Evolutionary conservation across 2,888 invertebrate genomes (phyloP).

Genomic region (Brachyptera putata): DNA sequence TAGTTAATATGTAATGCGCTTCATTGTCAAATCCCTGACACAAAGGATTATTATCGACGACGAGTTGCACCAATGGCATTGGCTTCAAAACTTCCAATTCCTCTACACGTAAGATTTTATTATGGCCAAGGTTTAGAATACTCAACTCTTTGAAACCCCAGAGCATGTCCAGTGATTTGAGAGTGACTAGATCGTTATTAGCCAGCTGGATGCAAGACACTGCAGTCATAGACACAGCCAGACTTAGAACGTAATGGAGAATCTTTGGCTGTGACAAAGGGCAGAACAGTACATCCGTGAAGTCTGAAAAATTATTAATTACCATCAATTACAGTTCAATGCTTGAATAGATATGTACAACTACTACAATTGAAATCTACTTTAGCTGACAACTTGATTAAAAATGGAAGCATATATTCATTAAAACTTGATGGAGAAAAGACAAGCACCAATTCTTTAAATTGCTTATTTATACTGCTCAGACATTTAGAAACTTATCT

Average conservation of each 20-base stretch:
- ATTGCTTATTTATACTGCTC: too few species aligned
- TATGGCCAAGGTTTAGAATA: constrained; percentile 42
- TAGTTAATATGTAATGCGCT: constrained; percentile 47
- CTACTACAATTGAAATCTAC: neutral
- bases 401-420: neutral
- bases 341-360: too few species aligned
- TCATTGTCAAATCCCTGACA: constrained; percentile 60
- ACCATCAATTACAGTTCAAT: too few species aligned
- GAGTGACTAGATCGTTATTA: constrained; percentile 4
- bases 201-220: constrained; percentile 6
- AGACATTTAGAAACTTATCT: too few species aligned
- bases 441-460: too few species aligned
- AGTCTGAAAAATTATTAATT: constrained; percentile 11
- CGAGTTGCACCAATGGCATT: constrained; percentile 50
- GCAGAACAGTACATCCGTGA: constrained; percentile 19
- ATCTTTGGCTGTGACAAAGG: constrained; percentile 22
- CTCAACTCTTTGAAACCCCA: constrained; percentile 36
- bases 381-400: neutral
- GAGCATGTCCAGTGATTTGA: constrained; percentile 15
- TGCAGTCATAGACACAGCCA: neutral
- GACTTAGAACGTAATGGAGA: constrained; percentile 14
- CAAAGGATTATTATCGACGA: constrained; percentile 66
- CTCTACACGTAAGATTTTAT: constrained; percentile 36
- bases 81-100: constrained; percentile 43
- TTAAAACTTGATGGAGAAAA: neutral